Percentiles rank a stretch among this genome's conserved stretches.
Conservation (phyloP, 1,140 invertebrate genomes). For the Drosophila repleta region DNA sequence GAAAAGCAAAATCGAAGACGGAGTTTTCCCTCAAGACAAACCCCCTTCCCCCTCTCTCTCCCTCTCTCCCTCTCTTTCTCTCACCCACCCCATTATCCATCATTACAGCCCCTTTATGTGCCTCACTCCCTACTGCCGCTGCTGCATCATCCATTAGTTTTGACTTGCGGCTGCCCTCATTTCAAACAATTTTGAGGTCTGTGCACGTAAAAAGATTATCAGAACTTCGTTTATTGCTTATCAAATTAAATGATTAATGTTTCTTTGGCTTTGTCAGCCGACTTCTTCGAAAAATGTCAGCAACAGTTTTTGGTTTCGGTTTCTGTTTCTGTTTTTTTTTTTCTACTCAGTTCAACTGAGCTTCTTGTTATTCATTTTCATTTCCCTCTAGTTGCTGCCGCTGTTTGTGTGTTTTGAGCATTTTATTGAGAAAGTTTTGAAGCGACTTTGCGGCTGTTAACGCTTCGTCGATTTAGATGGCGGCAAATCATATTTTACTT, state of each 20-base stretch:
- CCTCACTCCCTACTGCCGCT: background rate
- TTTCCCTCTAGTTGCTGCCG: conserved; percentile 36
- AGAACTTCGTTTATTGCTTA: conserved; percentile 74
- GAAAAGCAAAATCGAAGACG: conserved; percentile 4
- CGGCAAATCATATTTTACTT: conserved; percentile 40
- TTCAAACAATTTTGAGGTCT: conserved; percentile 22
- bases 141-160: conserved; percentile 32
- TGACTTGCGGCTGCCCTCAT: conserved; percentile 23
- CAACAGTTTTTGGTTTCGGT: conserved; percentile 58
- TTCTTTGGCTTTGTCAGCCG: conserved; percentile 13
- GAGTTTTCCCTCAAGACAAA: background rate
- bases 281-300: conserved; percentile 60
- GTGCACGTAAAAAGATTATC: conserved; percentile 70
- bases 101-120: background rate
- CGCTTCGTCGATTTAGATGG: conserved; percentile 57
- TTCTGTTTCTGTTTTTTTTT: too few species aligned
- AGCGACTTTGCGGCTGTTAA: conserved; percentile 58
- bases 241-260: conserved; percentile 82
- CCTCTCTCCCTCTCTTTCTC: background rate
- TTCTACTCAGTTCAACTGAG: conserved; percentile 56
- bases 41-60: background rate
- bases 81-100: background rate
- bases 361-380: conserved; percentile 25
- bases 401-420: conserved; percentile 52
- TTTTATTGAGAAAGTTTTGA: conserved; percentile 77